phyloP scores from a whole-genome alignment of 1,140 invertebrate genomes.

The Ridgeia piscesae region DNA sequence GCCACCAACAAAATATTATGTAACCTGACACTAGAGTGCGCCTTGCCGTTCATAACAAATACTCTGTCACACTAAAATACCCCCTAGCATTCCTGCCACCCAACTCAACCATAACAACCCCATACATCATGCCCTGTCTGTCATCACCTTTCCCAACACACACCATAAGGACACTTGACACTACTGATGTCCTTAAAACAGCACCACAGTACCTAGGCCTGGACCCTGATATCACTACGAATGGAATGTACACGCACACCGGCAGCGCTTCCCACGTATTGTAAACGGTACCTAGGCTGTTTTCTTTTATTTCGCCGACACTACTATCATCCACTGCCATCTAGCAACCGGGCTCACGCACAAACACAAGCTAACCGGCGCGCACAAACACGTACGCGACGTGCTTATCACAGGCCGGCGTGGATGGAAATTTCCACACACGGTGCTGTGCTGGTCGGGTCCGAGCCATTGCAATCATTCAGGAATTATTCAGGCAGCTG shows the following conservation, averaged over 20 bases:
- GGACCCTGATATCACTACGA: neutral
- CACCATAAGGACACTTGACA: too few relatives aligned
- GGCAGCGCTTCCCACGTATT: neutral
- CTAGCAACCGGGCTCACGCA: neutral
- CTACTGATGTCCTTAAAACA: too few relatives aligned
- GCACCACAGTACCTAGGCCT: neutral
- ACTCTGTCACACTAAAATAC: too few relatives aligned
- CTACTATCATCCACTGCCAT: neutral
- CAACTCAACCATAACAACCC: too few relatives aligned
- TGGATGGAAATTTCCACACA: neutral
- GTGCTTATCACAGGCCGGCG: neutral
- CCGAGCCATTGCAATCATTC: neutral
- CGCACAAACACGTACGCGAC: neutral
- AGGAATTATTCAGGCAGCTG: constrained; percentile 8
- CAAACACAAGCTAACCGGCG: neutral
- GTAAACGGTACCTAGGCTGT: neutral
- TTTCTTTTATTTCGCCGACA: neutral
- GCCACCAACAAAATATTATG: too few relatives aligned
- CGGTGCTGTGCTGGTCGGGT: neutral
- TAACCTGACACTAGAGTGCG: too few relatives aligned
- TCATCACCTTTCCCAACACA: too few relatives aligned
- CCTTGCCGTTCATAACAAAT: too few relatives aligned
- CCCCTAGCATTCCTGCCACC: too few relatives aligned
- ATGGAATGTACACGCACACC: neutral
- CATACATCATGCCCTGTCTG: too few relatives aligned